Evolutionary conservation across 2,797 vertebrate species (phyloP).

Genomic region (Gobio occitaniae): DNA sequence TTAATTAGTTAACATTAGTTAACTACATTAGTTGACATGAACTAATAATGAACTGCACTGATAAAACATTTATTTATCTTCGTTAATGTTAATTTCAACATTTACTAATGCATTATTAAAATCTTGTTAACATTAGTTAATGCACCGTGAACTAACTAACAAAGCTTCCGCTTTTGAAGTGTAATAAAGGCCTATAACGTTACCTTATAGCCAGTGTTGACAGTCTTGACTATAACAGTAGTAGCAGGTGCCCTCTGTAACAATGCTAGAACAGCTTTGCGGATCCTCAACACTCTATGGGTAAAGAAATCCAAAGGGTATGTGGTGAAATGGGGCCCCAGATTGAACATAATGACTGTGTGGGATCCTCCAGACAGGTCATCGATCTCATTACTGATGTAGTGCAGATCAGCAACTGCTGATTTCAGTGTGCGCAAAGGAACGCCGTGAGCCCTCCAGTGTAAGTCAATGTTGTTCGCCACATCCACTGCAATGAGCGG

Average conservation of each 20-base stretch:
- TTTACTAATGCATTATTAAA: no score
- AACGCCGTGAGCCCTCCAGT: constrained; percentile 65
- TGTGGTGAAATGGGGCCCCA: constrained; percentile 67
- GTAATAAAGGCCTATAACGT: not conserved
- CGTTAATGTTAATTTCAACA: no score
- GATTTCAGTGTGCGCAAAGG: constrained; percentile 60
- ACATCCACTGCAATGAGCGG: constrained; percentile 63
- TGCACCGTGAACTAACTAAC: no score
- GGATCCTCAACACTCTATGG: constrained; percentile 56
- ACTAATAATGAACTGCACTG: no score
- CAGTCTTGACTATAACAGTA: constrained; percentile 64
- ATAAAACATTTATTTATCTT: no score
- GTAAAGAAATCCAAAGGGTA: constrained; percentile 55
- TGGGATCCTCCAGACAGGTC: constrained; percentile 61
- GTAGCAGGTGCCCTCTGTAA: constrained; percentile 59
- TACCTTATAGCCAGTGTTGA: constrained; percentile 71
- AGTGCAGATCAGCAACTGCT: constrained; percentile 58
- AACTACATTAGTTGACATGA: no score
- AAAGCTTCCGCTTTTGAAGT: not conserved
- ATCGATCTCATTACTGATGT: constrained; percentile 60
- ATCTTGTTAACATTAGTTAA: no score
- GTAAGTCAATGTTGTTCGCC: constrained; percentile 47
- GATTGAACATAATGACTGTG: constrained; percentile 60
- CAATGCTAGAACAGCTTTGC: constrained; percentile 50
- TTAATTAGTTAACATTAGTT: no score